Conservation (phyloP, 2,113 vertebrate genomes). For the Chunga burmeisteri region DNA sequence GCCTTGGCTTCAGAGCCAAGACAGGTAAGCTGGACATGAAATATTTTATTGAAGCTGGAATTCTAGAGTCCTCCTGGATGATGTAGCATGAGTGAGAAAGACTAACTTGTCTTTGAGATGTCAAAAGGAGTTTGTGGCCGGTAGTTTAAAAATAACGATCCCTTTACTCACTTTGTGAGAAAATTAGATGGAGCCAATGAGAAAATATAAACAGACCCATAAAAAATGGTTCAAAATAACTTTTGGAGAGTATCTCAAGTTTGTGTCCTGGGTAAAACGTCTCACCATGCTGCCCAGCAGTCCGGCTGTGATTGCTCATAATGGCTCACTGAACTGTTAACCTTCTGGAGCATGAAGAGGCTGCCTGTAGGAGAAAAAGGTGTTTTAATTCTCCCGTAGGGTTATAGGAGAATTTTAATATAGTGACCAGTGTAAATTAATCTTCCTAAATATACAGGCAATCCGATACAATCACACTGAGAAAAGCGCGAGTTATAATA, state of each 20-base stretch:
- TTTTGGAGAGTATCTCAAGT: neutral
- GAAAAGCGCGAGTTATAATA: neutral
- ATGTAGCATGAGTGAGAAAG: neutral
- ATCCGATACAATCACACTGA: neutral
- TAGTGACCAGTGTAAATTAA: neutral
- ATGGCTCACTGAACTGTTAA: neutral
- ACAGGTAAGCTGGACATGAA: neutral
- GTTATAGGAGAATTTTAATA: neutral
- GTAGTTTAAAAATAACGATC: neutral
- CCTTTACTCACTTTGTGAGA: neutral
- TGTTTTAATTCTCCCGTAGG: neutral
- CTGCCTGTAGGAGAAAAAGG: neutral
- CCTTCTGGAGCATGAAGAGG: neutral
- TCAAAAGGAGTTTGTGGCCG: neutral
- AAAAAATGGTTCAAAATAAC: neutral
- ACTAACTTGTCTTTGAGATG: neutral
- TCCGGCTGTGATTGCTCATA: neutral
- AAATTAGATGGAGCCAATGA: neutral
- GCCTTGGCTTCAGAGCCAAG: neutral
- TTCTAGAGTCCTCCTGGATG: neutral
- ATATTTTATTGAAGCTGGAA: neutral
- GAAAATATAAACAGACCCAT: neutral
- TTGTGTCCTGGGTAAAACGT: neutral
- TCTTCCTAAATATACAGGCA: neutral
- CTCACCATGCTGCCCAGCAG: neutral